These are phyloP conservation scores for Coccyzus lansbergi DNA, from an alignment of 2,797 vertebrate species.

Conservation along the genomic window DNA sequence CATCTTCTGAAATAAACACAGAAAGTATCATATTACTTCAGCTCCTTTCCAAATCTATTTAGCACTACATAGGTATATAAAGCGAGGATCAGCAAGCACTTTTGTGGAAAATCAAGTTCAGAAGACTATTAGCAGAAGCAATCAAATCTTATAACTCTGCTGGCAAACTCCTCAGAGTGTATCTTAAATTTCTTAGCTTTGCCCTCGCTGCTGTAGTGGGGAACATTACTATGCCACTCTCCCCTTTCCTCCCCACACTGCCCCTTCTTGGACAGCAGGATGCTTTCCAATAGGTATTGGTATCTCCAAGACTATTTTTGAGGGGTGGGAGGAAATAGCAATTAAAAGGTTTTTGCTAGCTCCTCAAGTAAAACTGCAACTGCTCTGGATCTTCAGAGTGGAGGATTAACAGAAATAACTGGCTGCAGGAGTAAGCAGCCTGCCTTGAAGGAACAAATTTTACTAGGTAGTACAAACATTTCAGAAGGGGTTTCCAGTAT, in stretches of 20 bases:
- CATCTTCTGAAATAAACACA: slow-evolving; percentile 46
- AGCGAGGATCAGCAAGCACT: neutral
- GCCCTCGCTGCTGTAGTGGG: neutral
- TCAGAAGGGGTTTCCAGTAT: neutral
- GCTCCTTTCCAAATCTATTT: neutral
- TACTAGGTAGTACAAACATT: neutral
- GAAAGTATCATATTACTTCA: neutral
- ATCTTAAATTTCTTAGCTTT: neutral
- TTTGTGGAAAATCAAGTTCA: neutral
- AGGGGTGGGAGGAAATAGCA: neutral
- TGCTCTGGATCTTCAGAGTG: neutral
- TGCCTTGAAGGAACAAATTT: neutral
- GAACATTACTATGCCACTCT: neutral
- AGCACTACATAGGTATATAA: neutral
- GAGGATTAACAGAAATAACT: neutral
- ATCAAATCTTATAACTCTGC: neutral
- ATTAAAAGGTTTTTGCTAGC: neutral
- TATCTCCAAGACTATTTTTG: neutral
- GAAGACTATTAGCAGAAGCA: neutral
- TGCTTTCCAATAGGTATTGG: neutral
- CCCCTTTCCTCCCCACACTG: neutral
- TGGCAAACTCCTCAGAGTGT: neutral
- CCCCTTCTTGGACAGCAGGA: neutral
- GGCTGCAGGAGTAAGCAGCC: neutral
- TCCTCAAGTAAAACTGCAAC: neutral